Evolutionary conservation across 2,113 vertebrate species (phyloP), one percentile per base, ranked within the genome.

Genomic region (Eonycteris spelaea): DNA sequence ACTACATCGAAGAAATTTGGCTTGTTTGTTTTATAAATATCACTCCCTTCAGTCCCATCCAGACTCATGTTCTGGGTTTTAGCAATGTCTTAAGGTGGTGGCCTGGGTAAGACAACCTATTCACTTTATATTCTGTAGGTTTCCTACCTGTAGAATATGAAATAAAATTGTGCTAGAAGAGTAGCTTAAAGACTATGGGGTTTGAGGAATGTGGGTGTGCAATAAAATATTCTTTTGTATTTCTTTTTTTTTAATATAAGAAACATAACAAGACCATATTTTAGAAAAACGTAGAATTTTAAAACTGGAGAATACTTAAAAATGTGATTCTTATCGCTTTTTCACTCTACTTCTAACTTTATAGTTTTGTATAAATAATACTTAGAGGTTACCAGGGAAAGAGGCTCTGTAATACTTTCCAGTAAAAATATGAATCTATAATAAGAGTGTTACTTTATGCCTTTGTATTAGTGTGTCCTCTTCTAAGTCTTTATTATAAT

Each of bases 241-340:
- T 96, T 90, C n/a, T 94, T 57, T 51, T 90, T 83, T 94, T 85
- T 63, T 13, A 80, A 95, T 75, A 65, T 10, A 73, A 74, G 9
- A 55, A 85, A 70, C 30, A 84, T 85, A 57, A 88, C 92, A 61
- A 14, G 48, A 57, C n/a, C 13, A 83, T 35, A 28, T 86, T 77
- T 89, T 79, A 79, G 53, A 75, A 86, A 88, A 83, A 38, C 0
- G 13, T 78, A 78, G 59, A 45, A 65, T 85, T 24, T 79, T 95
- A 95, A 94, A 71, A 53, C 21, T 94, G 18, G 48, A 79, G 19
- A 86, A 3, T 3, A 90, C 21, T 80, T 86, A 74, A 78, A 86
- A 75, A 40, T 80, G 12, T 38, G 19, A 35, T 51, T 73, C n/a
- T 75, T 78, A 3, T 90, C 6, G 33, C 45, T 63, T 95, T 84